These are phyloP conservation scores for Psettodes erumei DNA, from an alignment of 2,113 vertebrate genomes.

Conservation along the genomic window DNA sequence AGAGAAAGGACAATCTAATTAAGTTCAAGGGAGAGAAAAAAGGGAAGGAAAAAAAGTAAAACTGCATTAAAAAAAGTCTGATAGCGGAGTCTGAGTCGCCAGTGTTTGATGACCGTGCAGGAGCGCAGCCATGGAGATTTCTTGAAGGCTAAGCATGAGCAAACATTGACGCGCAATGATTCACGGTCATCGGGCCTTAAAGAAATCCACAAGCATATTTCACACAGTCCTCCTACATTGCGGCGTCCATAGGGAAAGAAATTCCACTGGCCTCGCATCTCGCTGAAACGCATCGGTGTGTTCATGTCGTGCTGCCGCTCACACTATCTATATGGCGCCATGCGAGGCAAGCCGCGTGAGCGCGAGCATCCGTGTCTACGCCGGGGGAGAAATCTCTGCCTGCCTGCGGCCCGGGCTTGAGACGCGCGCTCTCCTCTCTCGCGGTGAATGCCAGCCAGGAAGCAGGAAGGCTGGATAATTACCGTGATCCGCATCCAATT, in stretches of 20 bases:
- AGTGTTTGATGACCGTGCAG: constrained; percentile 28
- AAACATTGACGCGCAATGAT: constrained; percentile 65
- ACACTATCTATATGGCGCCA: no score
- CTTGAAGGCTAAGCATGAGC: constrained; percentile 47
- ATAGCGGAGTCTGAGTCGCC: neutral
- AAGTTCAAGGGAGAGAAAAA: neutral
- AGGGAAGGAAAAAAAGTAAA: no score
- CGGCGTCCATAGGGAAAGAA: constrained; percentile 42
- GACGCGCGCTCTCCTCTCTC: constrained; percentile 48
- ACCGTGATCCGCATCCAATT: constrained; percentile 72
- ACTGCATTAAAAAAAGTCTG: no score
- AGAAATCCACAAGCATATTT: constrained; percentile 64
- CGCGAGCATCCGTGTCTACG: no score
- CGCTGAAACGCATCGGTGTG: no score
- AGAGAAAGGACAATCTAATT: neutral
- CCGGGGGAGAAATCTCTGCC: no score
- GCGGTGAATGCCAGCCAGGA: constrained; percentile 59
- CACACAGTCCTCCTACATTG: constrained; percentile 52
- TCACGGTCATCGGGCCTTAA: constrained; percentile 55
- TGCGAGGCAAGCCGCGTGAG: no score
- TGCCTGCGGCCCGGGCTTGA: constrained; percentile 20
- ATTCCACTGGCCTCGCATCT: no score
- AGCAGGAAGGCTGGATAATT: constrained; percentile 77
- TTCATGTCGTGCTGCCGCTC: no score
- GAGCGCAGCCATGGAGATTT: constrained; percentile 55